Evolutionary conservation across 2,888 invertebrate genomes (phyloP), one percentile per base, ranked within the genome.

Genomic region (Carcina quercana): DNA sequence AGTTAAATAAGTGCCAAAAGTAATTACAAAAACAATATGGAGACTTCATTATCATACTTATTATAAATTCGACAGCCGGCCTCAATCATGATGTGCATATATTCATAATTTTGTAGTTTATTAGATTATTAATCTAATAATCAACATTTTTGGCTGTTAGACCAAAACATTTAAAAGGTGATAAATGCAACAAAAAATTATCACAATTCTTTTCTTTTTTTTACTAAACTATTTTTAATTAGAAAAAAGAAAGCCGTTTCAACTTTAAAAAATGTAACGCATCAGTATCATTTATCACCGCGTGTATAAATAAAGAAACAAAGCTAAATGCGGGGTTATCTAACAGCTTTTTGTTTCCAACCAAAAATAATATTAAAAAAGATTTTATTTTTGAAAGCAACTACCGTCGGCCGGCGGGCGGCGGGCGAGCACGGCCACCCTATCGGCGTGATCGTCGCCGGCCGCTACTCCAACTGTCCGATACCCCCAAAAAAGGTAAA

Each of bases 381-480:
- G 59, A 53, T 51, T 47, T 35, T 44, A 51, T 69, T 67, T 66
- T 70, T 62, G 49, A 60, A 72, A 52, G 61, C 67, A 79, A 80
- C 78, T 80, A 82, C 78, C 71, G 80, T 70, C 76, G 73, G 53
- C n/a, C 60, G 57, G 59, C 48, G 61, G 73, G 73, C 69, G 75
- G 71, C 69, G 20, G n/a, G n/a, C n/a, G n/a, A n/a, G n/a, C 22
- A 56, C 57, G 54, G 64, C 66, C 61, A 59, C 72, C 76, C 71
- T 80, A 83, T 80, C 78, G 50, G 73, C 56, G 57, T 61, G 69
- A 83, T 82, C 82, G 76, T 69, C 55, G 20, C 3, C 24, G 60
- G 71, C 70, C 73, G 79, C 79, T 79, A 80, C 82, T 68, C 78
- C 69, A 71, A 75, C 66, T 63, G 71, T 71, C 69, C 73, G 67